Base-by-base conservation (phyloP, 2,888 invertebrate species). In the Sinopyrophorus schimmeli region DNA sequence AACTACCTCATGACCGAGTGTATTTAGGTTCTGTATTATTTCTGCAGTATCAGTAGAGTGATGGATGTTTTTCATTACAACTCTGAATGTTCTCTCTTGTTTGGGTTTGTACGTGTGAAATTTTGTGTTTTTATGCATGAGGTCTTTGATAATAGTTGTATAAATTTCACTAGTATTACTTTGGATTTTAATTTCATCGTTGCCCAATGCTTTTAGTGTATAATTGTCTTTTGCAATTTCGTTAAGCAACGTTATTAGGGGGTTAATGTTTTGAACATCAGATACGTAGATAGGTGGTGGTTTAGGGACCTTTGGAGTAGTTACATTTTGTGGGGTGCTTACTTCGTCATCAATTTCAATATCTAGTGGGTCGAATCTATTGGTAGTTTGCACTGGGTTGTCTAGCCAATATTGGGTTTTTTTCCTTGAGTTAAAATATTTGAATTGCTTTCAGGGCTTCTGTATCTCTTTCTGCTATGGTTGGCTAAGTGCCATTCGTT, bases 21-120 rank as follows among this genome's bases (percentile, higher is more conserved):
- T 1, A n/a, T 11, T 6, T 6, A 41, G 12, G n/a, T 11, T 15
- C 9, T 31, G n/a, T 16, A 23, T 41, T 16, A 41, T 41, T 20
- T 20, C 32, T 2, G 14, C 26, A 1, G 16, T 4, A 10, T 15
- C 2, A 12, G 5, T 17, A 6, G 26, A 41, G 15, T 21, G 11
- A 9, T 31, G 31, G 15, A 37, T 7, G n/a, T 26, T 26, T 37
- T 16, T 37, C 1, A 26, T n/a, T 20, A 32, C 18, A 11, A 32
- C 10, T 32, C 11, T 18, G 12, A 32, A 32, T 18, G 14, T 28
- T 1, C 5, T 6, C 3, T 34, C 18, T 34, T 34, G 18, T 16
- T 34, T 34, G 5, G 10, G 7, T 11, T 34, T 14, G 11, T 11
- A 34, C 2, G 34, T 34, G 5, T 20, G 12, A 15, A 20, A 20